These are phyloP conservation scores for Agrochola litura DNA, from an alignment of 2,888 invertebrate species.

Conservation along the genomic window DNA sequence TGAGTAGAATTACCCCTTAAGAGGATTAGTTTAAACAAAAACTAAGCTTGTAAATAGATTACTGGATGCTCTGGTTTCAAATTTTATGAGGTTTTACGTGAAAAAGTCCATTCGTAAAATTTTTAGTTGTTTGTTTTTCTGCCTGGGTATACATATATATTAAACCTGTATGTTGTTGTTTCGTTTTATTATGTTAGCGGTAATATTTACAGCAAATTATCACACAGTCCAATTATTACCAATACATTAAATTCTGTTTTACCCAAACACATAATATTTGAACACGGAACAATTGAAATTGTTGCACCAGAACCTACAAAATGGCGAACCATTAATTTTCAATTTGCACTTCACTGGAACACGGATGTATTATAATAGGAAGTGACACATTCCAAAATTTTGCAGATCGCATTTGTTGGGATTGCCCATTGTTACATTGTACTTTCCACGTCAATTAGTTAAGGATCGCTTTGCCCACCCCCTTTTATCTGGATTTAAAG, in stretches of 20 bases:
- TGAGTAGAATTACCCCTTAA: too few species aligned
- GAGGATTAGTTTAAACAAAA: too few species aligned
- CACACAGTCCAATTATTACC: slow-evolving; percentile 5
- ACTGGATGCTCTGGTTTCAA: neutral
- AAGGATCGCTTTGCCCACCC: too few species aligned
- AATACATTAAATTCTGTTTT: slow-evolving; percentile 49
- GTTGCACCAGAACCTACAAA: slow-evolving; percentile 68
- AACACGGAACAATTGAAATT: slow-evolving; percentile 64
- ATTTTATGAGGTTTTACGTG: neutral
- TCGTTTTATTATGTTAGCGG: neutral
- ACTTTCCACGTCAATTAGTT: neutral
- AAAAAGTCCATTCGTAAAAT: too few species aligned
- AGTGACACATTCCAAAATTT: slow-evolving; percentile 13
- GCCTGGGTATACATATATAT: neutral
- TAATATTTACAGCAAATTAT: slow-evolving; percentile 10
- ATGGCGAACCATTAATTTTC: slow-evolving; percentile 76
- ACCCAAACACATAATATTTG: slow-evolving; percentile 60
- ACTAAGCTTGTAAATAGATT: too few species aligned
- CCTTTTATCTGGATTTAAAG: neutral
- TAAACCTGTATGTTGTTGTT: neutral
- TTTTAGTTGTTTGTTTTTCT: neutral
- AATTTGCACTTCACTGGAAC: slow-evolving; percentile 70
- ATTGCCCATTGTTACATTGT: neutral
- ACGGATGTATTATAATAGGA: slow-evolving; percentile 50
- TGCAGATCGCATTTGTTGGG: neutral